phyloP scores from a whole-genome alignment of 2,797 vertebrate genomes.

The Simalia tracyae region DNA sequence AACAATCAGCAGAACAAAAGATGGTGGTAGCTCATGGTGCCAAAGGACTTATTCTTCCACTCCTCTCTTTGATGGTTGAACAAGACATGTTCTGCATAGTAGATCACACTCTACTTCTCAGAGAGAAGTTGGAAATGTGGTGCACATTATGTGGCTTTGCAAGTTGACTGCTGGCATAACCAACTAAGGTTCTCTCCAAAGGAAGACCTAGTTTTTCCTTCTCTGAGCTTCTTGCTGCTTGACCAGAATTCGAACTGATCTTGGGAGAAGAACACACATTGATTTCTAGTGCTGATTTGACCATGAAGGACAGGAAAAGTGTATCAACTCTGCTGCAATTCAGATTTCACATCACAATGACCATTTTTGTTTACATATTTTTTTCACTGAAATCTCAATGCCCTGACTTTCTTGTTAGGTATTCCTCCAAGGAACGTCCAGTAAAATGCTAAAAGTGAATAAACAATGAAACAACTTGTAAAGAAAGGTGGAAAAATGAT shows the following conservation, averaged over 20 bases:
- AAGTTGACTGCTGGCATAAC: neutral
- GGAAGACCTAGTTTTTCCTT: neutral
- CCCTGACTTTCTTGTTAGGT: neutral
- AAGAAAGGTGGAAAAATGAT: neutral
- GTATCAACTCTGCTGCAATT: neutral
- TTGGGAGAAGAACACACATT: neutral
- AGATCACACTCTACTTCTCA: neutral
- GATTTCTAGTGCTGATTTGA: neutral
- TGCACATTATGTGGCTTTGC: neutral
- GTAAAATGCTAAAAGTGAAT: neutral
- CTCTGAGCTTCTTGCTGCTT: neutral
- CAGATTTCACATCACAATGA: neutral
- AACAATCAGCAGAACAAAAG: constrained; percentile 11
- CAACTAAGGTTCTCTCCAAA: neutral
- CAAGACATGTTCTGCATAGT: neutral
- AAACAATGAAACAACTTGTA: neutral
- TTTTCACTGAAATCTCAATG: too few relatives aligned
- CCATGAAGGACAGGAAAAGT: neutral
- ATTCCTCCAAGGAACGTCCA: neutral
- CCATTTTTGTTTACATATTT: neutral
- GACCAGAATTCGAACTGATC: neutral
- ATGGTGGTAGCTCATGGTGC: neutral
- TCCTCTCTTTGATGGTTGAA: neutral
- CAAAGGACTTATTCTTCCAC: neutral
- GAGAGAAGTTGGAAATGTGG: neutral